Conservation (phyloP, 2,797 vertebrate species). For the Gila robusta region DNA sequence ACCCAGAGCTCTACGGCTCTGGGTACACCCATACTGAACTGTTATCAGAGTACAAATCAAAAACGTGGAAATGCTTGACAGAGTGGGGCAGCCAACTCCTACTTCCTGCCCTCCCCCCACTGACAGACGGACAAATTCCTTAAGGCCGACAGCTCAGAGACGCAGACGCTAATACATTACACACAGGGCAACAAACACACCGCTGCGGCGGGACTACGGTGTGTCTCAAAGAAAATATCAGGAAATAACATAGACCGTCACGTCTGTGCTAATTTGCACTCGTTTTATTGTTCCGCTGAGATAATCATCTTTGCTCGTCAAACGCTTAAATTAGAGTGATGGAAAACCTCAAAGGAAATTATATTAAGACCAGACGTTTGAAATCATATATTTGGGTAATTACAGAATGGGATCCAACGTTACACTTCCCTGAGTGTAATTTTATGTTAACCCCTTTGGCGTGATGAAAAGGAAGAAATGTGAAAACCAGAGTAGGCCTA, state of each 20-base stretch:
- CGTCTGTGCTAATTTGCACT: conserved; percentile 26
- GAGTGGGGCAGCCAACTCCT: conserved; percentile 52
- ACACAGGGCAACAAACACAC: conserved; percentile 31
- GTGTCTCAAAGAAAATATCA: conserved; percentile 9
- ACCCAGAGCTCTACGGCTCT: too few species aligned
- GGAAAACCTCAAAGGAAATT: conserved; percentile 40
- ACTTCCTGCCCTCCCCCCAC: conserved; percentile 60
- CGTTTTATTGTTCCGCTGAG: conserved; percentile 34
- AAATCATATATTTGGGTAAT: conserved; percentile 56
- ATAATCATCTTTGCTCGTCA: conserved; percentile 49
- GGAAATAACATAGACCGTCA: conserved; percentile 9
- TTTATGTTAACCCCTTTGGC: conserved; percentile 33
- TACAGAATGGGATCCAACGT: conserved; percentile 41
- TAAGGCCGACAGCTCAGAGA: conserved; percentile 39
- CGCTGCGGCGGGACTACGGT: background rate
- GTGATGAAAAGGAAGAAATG: background rate
- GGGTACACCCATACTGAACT: background rate
- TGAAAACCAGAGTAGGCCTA: background rate
- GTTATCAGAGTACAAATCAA: conserved; percentile 58
- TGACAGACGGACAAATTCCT: conserved; percentile 57
- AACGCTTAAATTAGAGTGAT: conserved; percentile 37
- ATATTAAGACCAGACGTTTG: conserved; percentile 49
- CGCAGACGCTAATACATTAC: conserved; percentile 16
- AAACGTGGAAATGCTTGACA: conserved; percentile 56
- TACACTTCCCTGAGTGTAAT: conserved; percentile 11